phyloP scores from a whole-genome alignment of 2,797 vertebrate species.

The Hoplostethus mediterraneus region DNA sequence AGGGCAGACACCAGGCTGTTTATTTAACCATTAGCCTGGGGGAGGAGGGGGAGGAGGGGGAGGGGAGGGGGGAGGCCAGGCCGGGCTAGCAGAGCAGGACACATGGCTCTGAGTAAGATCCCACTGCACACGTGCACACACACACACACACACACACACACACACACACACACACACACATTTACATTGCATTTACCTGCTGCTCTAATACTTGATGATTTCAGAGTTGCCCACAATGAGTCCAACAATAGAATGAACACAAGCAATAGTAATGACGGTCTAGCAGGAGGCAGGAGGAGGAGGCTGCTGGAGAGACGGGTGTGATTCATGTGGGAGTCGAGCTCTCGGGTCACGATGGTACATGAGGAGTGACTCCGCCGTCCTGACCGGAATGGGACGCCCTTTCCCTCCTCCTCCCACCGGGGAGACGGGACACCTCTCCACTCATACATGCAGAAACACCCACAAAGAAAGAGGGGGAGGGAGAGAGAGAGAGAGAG shows the following conservation, averaged over 20 bases:
- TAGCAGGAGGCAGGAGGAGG: not conserved
- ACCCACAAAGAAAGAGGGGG: not conserved
- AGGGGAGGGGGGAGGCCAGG: not conserved
- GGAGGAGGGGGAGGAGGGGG: conserved; percentile 53
- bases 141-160: not conserved
- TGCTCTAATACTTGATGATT: not conserved
- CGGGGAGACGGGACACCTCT: too few relatives aligned
- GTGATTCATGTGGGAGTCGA: conserved; percentile 17
- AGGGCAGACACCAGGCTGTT: conserved; percentile 73
- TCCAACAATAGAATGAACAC: conserved; percentile 11
- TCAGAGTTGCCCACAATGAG: conserved; percentile 6
- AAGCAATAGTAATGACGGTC: not conserved
- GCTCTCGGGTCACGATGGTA: conserved; percentile 35
- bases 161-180: not conserved
- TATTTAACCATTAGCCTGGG: conserved; percentile 71
- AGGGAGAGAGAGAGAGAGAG: conserved; percentile 16
- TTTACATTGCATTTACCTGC: conserved; percentile 6
- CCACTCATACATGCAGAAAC: conserved; percentile 10
- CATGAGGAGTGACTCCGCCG: conserved; percentile 25
- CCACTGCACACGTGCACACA: conserved; percentile 4
- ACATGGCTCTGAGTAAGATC: conserved; percentile 36
- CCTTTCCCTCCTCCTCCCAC: conserved; percentile 17
- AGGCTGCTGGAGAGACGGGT: not conserved
- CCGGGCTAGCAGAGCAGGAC: conserved; percentile 26
- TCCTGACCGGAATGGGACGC: conserved; percentile 29